These are phyloP conservation scores for Amia ocellicauda DNA, from an alignment of 2,113 vertebrate species.

Conservation along the genomic window DNA sequence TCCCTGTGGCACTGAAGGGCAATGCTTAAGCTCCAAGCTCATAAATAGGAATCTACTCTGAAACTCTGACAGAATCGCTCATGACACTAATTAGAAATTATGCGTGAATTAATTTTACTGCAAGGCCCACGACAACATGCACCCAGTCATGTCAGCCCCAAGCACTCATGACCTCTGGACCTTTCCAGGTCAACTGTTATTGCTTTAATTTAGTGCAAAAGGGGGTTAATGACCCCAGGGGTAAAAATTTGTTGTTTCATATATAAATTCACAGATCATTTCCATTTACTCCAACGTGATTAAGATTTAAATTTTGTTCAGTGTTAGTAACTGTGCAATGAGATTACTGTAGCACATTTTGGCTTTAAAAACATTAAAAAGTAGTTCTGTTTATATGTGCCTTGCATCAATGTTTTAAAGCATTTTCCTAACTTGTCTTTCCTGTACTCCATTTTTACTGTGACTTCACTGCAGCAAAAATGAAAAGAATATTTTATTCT, in stretches of 20 bases:
- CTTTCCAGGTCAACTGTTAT: slow-evolving; percentile 32
- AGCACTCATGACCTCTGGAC: slow-evolving; percentile 22
- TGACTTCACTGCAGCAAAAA: too few species aligned
- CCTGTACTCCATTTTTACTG: too few species aligned
- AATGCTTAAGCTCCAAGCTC: neutral
- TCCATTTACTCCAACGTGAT: too few species aligned
- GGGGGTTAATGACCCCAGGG: slow-evolving; percentile 30
- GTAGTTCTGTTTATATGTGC: too few species aligned
- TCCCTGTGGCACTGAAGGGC: neutral
- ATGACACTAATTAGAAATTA: slow-evolving; percentile 12
- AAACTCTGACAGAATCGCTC: neutral
- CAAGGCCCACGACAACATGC: slow-evolving; percentile 47
- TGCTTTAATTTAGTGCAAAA: slow-evolving; percentile 35
- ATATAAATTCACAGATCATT: too few species aligned
- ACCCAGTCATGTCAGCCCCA: slow-evolving; percentile 42
- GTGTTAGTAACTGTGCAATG: too few species aligned
- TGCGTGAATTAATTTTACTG: slow-evolving; percentile 33
- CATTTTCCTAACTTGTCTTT: too few species aligned
- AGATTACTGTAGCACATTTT: too few species aligned
- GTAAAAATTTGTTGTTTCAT: slow-evolving; percentile 14
- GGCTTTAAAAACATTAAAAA: too few species aligned
- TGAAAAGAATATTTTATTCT: too few species aligned
- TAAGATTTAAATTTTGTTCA: too few species aligned
- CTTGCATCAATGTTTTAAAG: too few species aligned
- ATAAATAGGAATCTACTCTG: neutral